Evolutionary conservation across 2,113 vertebrate genomes (phyloP).

Genomic region (Ranitomeya variabilis): DNA sequence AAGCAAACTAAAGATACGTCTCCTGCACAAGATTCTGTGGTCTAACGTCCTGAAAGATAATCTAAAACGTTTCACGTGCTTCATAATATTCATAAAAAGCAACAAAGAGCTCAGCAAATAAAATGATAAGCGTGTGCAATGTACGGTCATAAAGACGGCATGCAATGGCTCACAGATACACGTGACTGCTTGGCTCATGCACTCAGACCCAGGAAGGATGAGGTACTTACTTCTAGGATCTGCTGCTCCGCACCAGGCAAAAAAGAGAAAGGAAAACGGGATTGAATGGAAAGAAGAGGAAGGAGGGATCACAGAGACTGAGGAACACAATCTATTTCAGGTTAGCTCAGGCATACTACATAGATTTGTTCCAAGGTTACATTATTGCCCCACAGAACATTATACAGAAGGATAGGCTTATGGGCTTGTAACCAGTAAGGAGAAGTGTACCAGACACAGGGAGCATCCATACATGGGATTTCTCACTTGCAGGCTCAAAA

Average conservation of each 20-base stretch:
- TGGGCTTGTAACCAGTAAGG: conserved; percentile 3
- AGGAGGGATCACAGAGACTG: conserved; percentile 69
- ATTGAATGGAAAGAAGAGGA: conserved; percentile 61
- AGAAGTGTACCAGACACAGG: background rate
- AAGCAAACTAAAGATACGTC: background rate
- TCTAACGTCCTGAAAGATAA: background rate
- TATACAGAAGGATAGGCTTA: background rate
- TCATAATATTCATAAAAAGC: background rate
- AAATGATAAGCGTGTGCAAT: background rate
- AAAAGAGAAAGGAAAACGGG: conserved; percentile 64
- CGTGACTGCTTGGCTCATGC: background rate
- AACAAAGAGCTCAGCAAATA: background rate
- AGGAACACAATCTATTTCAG: conserved; percentile 35
- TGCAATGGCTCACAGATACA: conserved; percentile 9
- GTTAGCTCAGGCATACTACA: background rate
- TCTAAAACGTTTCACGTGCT: background rate
- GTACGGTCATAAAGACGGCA: conserved; percentile 11
- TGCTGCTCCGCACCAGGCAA: conserved; percentile 86
- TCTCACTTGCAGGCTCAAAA: background rate
- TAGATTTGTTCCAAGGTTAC: conserved; percentile 28
- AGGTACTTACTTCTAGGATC: conserved; percentile 96
- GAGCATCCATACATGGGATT: background rate
- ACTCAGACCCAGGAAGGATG: conserved; percentile 54
- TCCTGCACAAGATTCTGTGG: too few relatives aligned
- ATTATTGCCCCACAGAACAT: conserved; percentile 3